Evolutionary conservation across 2,113 vertebrate species (phyloP), one percentile per base, ranked within the genome.

Genomic region (Okapia johnstoni): DNA sequence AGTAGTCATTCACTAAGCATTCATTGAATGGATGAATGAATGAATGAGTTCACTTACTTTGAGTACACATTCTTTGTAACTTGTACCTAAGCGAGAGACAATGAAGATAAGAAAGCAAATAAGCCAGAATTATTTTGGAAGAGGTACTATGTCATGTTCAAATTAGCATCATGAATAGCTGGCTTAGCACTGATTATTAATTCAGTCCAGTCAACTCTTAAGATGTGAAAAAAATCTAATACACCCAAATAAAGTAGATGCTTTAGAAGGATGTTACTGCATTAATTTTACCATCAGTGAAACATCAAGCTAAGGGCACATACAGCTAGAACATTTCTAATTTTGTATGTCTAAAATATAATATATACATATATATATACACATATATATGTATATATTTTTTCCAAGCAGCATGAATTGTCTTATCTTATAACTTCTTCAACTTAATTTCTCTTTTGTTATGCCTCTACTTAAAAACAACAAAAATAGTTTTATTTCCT

Each of bases 401-500:
- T 95, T 95, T 60, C 57, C 13, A 86, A 91, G 57, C 16, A 79
- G 16, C 8, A 81, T 43, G 25, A 76, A 93, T 5, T 63, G 5
- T 54, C 43, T 88, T 87, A 52, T 94, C 88, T 83, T 79, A 66
- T 60, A 85, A 77, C 11, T 87, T 73, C 36, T 30, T 90, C 80
- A 87, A 50, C 9, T 84, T 86, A 79, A 91, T 88, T 85, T 94
- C 48, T 86, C 28, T 95, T 85, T 97, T 92, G 26, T 79, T 87
- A 85, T 92, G 81, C 5, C 3, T 94, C 23, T 80, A 79, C 43
- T 94, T 81, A 30, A 61, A 94, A 60, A 85, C 30, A 93, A 85
- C n/a, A 86, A 60, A 46, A 66, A 28, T 36, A 58, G 28, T 85
- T 91, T 81, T 7, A 33, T 93, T 81, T 81, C 91, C 58, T 93